phyloP scores from a whole-genome alignment of 2,797 vertebrate genomes.

The Clarias laeviceps region DNA sequence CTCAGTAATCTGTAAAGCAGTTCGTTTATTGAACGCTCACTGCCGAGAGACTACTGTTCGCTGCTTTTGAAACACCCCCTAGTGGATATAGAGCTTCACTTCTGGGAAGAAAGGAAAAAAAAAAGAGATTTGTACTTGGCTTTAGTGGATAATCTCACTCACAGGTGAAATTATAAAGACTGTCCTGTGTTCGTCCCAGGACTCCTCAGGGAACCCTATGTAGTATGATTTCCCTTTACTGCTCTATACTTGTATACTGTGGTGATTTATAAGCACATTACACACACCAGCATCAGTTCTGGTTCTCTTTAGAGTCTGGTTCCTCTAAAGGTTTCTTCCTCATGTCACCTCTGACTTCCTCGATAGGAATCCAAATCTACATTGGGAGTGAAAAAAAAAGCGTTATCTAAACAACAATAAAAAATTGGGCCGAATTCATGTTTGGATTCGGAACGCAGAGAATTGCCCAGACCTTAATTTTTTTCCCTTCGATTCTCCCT shows the following conservation, averaged over 20 bases:
- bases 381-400: background rate
- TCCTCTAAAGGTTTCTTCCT: background rate
- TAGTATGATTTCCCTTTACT: background rate
- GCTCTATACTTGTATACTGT: background rate
- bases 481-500: background rate
- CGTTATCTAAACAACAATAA: background rate
- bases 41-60: conserved; percentile 48
- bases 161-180: background rate
- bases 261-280: background rate
- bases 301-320: conserved; percentile 16
- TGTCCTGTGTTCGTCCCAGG: background rate
- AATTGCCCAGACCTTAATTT: conserved; percentile 15
- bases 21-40: conserved; percentile 50
- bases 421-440: background rate
- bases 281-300: background rate
- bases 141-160: background rate
- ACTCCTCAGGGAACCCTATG: background rate
- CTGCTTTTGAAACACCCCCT: background rate
- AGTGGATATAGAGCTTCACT: background rate
- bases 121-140: background rate
- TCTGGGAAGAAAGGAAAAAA: too few species aligned
- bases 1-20: conserved; percentile 51
- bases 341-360: background rate
- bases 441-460: conserved; percentile 20
- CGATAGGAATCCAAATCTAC: background rate